These are phyloP conservation scores for Dermolepida albohirtum DNA, from an alignment of 2,888 invertebrate genomes.

Conservation along the genomic window DNA sequence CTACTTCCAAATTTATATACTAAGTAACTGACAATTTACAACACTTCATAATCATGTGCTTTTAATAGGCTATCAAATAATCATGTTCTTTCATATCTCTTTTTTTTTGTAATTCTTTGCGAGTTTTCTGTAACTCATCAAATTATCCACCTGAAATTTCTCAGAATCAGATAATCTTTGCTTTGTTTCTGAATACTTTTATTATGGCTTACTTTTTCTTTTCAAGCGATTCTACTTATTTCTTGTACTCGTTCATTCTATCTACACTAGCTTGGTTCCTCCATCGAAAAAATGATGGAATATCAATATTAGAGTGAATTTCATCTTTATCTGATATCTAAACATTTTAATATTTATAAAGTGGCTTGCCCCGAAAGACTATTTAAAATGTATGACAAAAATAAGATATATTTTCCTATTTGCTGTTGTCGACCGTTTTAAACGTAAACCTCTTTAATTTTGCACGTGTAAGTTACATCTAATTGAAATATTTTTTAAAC, in stretches of 20 bases:
- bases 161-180: constrained; percentile 72
- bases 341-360: constrained; percentile 4
- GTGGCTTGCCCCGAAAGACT: background rate
- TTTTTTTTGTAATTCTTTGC: constrained; percentile 76
- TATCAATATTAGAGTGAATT: constrained; percentile 99
- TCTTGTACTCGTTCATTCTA: constrained; percentile 83
- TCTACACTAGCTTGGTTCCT: constrained; percentile 96
- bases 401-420: constrained; percentile 91
- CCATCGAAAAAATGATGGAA: constrained; percentile 98
- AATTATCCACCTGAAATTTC: constrained; percentile 60
- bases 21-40: constrained; percentile 96
- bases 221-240: constrained; percentile 75
- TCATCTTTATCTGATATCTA: constrained; percentile 99
- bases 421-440: constrained; percentile 95
- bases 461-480: constrained; percentile 49
- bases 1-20: constrained; percentile 98
- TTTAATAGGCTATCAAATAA: constrained; percentile 89
- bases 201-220: constrained; percentile 73
- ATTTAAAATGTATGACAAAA: background rate
- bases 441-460: constrained; percentile 4
- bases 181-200: constrained; percentile 74
- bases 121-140: constrained; percentile 66
- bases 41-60: constrained; percentile 89
- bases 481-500: constrained; percentile 9
- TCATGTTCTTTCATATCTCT: constrained; percentile 89